Evolutionary conservation across 1,140 invertebrate species (phyloP).

Genomic region (Papilio glaucus): DNA sequence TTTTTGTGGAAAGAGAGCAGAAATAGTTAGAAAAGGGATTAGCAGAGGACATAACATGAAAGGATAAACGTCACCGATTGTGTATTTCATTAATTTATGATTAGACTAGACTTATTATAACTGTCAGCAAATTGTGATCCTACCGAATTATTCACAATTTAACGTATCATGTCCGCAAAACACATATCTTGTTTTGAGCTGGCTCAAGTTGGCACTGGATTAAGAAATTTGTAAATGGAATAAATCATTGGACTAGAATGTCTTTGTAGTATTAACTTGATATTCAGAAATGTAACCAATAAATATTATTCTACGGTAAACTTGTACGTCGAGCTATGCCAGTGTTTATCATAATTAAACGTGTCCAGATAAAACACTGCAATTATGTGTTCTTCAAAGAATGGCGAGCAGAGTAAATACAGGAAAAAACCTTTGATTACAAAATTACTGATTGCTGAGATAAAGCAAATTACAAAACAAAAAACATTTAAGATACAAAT

Average conservation of each 20-base stretch:
- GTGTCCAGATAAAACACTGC: conserved; percentile 28
- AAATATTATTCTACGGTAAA: conserved; percentile 5
- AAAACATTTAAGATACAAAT: background rate
- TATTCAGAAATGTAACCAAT: background rate
- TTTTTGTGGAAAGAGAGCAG: background rate
- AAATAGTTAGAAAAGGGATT: too few species aligned
- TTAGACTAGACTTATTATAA: too few species aligned
- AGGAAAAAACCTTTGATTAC: conserved; percentile 29
- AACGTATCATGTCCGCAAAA: too few species aligned
- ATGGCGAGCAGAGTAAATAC: conserved; percentile 19
- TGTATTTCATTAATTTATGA: too few species aligned
- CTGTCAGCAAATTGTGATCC: too few species aligned
- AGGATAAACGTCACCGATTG: too few species aligned
- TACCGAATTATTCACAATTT: too few species aligned
- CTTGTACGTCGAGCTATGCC: background rate
- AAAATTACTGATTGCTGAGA: conserved; percentile 12
- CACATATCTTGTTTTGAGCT: too few species aligned
- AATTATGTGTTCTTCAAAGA: conserved; percentile 29
- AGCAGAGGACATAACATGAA: too few species aligned
- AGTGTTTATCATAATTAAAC: conserved; percentile 26
- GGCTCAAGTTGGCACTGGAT: background rate
- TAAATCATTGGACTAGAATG: background rate
- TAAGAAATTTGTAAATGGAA: background rate
- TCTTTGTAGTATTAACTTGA: background rate
- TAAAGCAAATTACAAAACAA: background rate